Conservation (phyloP, 2,113 vertebrate genomes). For the Condylura cristata region DNA sequence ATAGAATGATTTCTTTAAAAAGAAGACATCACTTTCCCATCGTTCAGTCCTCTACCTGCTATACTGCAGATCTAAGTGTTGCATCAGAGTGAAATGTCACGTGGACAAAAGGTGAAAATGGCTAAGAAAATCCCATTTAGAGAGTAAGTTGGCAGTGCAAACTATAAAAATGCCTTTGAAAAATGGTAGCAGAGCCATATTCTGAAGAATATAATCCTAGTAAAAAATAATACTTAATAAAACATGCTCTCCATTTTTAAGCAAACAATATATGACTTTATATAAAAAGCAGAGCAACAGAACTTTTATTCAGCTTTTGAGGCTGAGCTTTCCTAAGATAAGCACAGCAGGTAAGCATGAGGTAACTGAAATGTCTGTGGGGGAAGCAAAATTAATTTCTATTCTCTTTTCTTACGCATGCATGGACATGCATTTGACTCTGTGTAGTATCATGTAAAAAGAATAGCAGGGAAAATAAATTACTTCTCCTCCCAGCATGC, state of each 20-base stretch:
- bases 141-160: constrained; percentile 11
- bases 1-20: not conserved
- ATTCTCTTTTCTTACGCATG: constrained; percentile 12
- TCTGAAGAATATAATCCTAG: not conserved
- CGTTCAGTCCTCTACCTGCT: not conserved
- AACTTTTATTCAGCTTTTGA: constrained; percentile 39
- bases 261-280: constrained; percentile 34
- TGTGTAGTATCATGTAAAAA: not conserved
- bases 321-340: constrained; percentile 55
- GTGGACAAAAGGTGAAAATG: not conserved
- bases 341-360: not conserved
- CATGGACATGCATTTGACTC: not conserved
- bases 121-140: constrained; percentile 34
- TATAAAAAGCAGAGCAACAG: constrained; percentile 7
- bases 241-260: constrained; percentile 47
- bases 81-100: not conserved
- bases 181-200: not conserved
- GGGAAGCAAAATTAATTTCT: constrained; percentile 68
- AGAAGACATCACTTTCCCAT: not conserved
- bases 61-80: not conserved
- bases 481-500: constrained; percentile 28
- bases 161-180: not conserved
- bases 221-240: constrained; percentile 39
- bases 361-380: not conserved
- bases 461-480: constrained; percentile 64